Evolutionary conservation across 2,888 invertebrate genomes (phyloP), one percentile per base, ranked within the genome.

Genomic region (Neoaliturus tenellus): DNA sequence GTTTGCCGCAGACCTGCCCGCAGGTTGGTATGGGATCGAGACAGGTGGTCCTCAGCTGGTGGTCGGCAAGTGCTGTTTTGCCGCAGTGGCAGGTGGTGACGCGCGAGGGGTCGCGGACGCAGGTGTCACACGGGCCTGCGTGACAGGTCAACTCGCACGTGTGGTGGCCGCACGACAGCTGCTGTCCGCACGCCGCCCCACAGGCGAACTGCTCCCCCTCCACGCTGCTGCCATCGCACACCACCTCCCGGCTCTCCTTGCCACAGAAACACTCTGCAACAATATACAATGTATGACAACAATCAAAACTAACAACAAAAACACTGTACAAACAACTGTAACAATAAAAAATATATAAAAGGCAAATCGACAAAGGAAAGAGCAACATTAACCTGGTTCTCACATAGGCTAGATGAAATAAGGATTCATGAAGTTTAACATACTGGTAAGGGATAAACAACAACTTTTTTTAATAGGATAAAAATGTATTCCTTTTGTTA

Each of bases 11-110:
- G 69, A 91, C 90, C 88, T 93, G 94, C 69, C 94, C 95, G 90
- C 98, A 98, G 48, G 95, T 93, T 0, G 97, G 96, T 86, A 98
- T 94, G 0, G 96, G 94, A 90, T 98, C 97, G 6, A 94, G 91
- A 90, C 98, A 98, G 10, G 93, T 93, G 75, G 91, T 92, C 85
- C 98, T 92, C 41, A 90, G 90, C 35, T 92, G 91, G n/a, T 89
- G 86, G 91, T 89, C 86, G 20, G 87, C 87, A 25, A 94, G 90
- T 0, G 91, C 89, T 48, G 93, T 93, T 90, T 95, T 94, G 0
- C 96, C 96, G 89, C 98, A 98, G 0, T 95, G 95, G 88, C 98
- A 98, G 51, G 92, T 92, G 5, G 92, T 93, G 12, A 96, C 92
- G 41, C 91, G 89, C 17, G 92, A 91, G 0, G 95, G 94, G 82